Conservation (phyloP, 2,888 invertebrate species). For the Anoncus sp. region DNA sequence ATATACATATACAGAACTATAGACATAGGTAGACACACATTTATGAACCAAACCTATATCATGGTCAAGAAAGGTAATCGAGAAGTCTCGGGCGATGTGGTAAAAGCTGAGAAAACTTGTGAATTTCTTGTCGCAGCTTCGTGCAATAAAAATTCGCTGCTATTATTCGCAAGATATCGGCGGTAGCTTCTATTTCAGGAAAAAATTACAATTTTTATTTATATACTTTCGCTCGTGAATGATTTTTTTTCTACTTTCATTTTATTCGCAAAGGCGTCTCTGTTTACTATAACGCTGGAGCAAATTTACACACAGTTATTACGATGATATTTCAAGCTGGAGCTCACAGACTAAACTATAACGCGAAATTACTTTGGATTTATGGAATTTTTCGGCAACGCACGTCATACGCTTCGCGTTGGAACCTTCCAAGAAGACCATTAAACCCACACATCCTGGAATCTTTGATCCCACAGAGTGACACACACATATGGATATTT, state of each 20-base stretch:
- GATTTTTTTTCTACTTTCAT: neutral
- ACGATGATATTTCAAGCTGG: slow-evolving; percentile 36
- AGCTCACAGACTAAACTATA: slow-evolving; percentile 67
- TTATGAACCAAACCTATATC: slow-evolving; percentile 68
- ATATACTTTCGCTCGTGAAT: neutral
- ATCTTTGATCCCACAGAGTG: slow-evolving; percentile 12
- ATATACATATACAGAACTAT: slow-evolving; percentile 10
- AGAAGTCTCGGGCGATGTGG: slow-evolving; percentile 55
- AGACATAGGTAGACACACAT: slow-evolving; percentile 43
- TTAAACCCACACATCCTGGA: slow-evolving; percentile 37
- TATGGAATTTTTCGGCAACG: slow-evolving; percentile 69
- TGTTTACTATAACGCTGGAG: neutral
- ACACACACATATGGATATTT: slow-evolving; percentile 34
- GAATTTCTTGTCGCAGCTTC: slow-evolving; percentile 31
- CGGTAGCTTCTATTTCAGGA: neutral
- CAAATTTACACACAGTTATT: slow-evolving; percentile 46
- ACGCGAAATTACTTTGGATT: slow-evolving; percentile 62
- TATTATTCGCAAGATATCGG: slow-evolving; percentile 16
- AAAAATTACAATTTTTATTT: slow-evolving; percentile 17
- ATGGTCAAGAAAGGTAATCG: slow-evolving; percentile 65
- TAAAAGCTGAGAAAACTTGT: slow-evolving; percentile 42
- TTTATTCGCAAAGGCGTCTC: neutral
- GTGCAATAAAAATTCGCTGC: neutral
- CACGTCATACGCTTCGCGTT: slow-evolving; percentile 20
- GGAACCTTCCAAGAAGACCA: slow-evolving; percentile 52